phyloP scores from a whole-genome alignment of 2,888 invertebrate genomes.

The Agrochola lychnidis region DNA sequence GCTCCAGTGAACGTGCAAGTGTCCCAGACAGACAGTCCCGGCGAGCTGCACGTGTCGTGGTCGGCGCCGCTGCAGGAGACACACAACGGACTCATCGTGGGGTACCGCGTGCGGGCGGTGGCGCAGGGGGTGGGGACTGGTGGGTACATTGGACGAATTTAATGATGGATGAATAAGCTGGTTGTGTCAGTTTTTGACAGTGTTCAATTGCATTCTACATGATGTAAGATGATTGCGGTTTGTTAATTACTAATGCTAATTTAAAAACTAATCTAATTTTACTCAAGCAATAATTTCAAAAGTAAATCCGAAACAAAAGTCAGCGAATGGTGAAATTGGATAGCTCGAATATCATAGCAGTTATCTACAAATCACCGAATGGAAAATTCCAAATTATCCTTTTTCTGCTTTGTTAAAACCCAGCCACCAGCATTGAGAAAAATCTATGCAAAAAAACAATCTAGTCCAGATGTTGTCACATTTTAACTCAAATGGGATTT shows the following conservation, averaged over 20 bases:
- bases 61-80: constrained; percentile 83
- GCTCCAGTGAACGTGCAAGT: constrained; percentile 84
- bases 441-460: too few species aligned
- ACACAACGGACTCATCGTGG: constrained; percentile 84
- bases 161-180: too few species aligned
- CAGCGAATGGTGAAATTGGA: too few species aligned
- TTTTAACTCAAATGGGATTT: too few species aligned
- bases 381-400: background rate
- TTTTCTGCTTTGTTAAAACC: background rate
- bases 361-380: background rate
- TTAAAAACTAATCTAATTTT: background rate
- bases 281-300: background rate
- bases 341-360: too few species aligned
- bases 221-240: background rate
- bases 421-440: too few species aligned
- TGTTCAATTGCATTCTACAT: background rate
- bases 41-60: constrained; percentile 86
- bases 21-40: constrained; percentile 84
- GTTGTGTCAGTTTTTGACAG: background rate
- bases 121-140: constrained; percentile 62
- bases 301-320: background rate
- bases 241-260: background rate
- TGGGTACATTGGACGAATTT: too few species aligned
- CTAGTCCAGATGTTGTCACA: too few species aligned
- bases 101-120: constrained; percentile 85